These are phyloP conservation scores for Anas bahamensis DNA, from an alignment of 2,797 vertebrate species.

Conservation along the genomic window DNA sequence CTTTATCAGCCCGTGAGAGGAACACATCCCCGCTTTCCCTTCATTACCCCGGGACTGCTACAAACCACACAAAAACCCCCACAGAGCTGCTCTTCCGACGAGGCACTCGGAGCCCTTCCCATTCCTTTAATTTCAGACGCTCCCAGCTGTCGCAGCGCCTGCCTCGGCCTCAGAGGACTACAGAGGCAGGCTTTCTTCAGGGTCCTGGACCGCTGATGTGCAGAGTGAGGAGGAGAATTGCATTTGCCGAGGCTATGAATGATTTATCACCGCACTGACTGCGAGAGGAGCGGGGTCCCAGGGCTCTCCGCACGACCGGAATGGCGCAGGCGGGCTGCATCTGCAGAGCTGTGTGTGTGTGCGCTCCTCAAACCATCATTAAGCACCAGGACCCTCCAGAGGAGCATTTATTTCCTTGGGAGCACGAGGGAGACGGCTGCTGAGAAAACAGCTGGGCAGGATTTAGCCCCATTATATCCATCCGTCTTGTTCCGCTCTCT, in stretches of 20 bases:
- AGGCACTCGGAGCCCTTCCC: not conserved
- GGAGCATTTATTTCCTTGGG: slow-evolving; percentile 53
- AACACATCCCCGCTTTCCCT: not conserved
- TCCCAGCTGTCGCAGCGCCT: slow-evolving; percentile 42
- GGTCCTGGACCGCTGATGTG: slow-evolving; percentile 39
- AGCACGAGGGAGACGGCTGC: slow-evolving; percentile 41
- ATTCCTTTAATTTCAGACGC: slow-evolving; percentile 27
- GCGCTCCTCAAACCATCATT: slow-evolving; percentile 67
- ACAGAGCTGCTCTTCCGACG: not conserved
- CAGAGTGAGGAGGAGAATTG: slow-evolving; percentile 19
- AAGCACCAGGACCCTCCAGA: slow-evolving; percentile 65
- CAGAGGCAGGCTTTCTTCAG: slow-evolving; percentile 45
- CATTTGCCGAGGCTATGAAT: slow-evolving; percentile 66
- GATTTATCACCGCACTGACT: slow-evolving; percentile 64
- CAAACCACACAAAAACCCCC: not conserved
- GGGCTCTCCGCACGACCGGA: slow-evolving; percentile 43
- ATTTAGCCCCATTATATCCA: slow-evolving; percentile 15
- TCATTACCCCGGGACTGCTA: not conserved
- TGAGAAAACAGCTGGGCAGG: slow-evolving; percentile 66
- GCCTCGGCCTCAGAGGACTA: slow-evolving; percentile 46
- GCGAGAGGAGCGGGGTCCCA: slow-evolving; percentile 53
- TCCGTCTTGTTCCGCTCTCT: not conserved
- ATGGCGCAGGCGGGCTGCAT: slow-evolving; percentile 53
- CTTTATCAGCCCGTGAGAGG: not conserved
- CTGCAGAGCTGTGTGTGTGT: slow-evolving; percentile 67